Conservation (phyloP, 2,797 vertebrate genomes). For the Mallotus villosus region DNA sequence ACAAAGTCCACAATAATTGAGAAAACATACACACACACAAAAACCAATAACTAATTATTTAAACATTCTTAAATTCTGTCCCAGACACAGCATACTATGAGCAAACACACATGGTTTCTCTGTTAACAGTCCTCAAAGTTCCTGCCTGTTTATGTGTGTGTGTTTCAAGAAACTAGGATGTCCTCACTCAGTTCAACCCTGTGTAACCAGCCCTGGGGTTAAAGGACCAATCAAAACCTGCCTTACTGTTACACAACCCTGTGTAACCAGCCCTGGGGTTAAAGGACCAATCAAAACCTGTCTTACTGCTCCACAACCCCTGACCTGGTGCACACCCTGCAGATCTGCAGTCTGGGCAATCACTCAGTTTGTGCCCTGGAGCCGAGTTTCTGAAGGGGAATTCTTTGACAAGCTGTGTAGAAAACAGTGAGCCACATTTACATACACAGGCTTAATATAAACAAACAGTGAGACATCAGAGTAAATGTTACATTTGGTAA, state of each 20-base stretch:
- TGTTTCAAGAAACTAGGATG: constrained; percentile 24
- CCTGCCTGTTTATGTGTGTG: neutral
- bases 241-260: constrained; percentile 13
- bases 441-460: neutral
- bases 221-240: constrained; percentile 48
- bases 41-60: too few species aligned
- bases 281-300: too few species aligned
- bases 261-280: too few species aligned
- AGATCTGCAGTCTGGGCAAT: constrained; percentile 33
- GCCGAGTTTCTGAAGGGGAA: too few species aligned
- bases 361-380: constrained; percentile 7
- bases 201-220: constrained; percentile 37
- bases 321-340: neutral
- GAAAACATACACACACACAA: neutral
- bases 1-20: neutral
- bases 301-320: neutral
- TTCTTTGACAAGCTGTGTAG: neutral
- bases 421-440: neutral
- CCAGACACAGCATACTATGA: neutral
- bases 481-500: constrained; percentile 25
- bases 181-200: constrained; percentile 25
- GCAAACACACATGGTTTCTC: neutral
- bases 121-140: neutral
- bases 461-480: neutral
- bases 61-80: too few species aligned